Base-by-base conservation (phyloP, 2,888 invertebrate genomes). In the Harmothoe impar region DNA sequence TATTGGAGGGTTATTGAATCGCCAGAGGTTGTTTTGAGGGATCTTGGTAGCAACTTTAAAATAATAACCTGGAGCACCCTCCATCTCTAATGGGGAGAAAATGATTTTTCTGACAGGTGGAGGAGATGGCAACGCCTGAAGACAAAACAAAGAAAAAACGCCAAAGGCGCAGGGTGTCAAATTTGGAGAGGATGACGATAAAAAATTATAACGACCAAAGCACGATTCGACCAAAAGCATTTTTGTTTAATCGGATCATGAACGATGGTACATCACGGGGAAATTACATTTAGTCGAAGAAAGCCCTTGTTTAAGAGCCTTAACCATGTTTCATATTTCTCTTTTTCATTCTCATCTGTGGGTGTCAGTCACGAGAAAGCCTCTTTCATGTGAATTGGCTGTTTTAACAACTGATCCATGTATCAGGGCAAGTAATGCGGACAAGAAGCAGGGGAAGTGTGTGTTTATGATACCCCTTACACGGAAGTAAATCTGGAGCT, bases 241-340 rank as follows among this genome's bases (percentile, higher is more conserved):
- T 81, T 81, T 81, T 81, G 35, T 35, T 43, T 81, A 81, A 81
- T 81, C 81, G 33, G 81, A 81, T 43, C 81, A 81, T 81, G 43
- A 81, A 35, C 23, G 81, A 33, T 33, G 81, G 35, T 81, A 81
- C 81, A 33, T 81, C 81, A 81, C 17, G 81, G n/a, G 81, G 81
- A 81, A 81, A 81, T 81, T 33, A 81, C 81, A 81, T 81, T 43
- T 33, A 35, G 81, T 25, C 35, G 35, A 43, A 77, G 35, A 43
- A 81, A 43, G 20, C 81, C 35, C 35, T 10, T 33, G 81, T 81
- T 81, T 81, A 43, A 35, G 81, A 35, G 43, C 20, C 33, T 81
- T 35, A 81, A 12, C 81, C 17, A 35, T 25, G 81, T 35, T 81
- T 25, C 35, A 33, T 23, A 35, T 43, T 43, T 43, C 35, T 33